Percentiles rank a stretch among this genome's conserved stretches.
Conservation (phyloP, 2,888 invertebrate species). For the Polyommatus icarus region DNA sequence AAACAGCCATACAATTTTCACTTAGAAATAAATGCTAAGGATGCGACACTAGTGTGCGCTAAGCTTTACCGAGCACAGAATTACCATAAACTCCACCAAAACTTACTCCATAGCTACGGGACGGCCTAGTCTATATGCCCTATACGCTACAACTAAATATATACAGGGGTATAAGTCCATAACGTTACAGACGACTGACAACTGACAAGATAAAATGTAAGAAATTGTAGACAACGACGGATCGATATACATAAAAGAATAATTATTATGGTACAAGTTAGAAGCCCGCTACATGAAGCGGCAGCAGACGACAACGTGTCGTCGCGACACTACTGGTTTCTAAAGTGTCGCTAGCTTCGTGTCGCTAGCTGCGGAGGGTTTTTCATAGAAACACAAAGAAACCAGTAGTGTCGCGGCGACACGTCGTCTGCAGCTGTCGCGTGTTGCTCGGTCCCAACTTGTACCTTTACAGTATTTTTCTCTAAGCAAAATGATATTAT, state of each 20-base stretch:
- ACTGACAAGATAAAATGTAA: not conserved
- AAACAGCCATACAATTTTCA: constrained; percentile 23
- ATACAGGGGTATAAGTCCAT: not conserved
- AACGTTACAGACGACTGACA: not conserved
- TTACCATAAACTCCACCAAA: not conserved
- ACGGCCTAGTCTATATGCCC: constrained; percentile 18
- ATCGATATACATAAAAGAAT: not conserved
- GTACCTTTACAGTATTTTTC: too few species aligned
- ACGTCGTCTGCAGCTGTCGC: too few species aligned
- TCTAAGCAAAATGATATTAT: too few species aligned
- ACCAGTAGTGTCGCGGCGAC: too few species aligned
- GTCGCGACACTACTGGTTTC: too few species aligned
- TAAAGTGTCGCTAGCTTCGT: too few species aligned
- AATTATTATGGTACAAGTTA: too few species aligned
- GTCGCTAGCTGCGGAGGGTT: too few species aligned
- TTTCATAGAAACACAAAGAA: too few species aligned
- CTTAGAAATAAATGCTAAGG: constrained; percentile 24
- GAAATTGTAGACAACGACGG: not conserved
- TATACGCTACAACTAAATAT: constrained; percentile 4
- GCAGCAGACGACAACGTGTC: too few species aligned
- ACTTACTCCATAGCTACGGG: not conserved
- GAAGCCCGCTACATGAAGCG: too few species aligned
- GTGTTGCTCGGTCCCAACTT: too few species aligned
- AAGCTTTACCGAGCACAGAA: constrained; percentile 1
- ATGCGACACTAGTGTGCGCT: constrained; percentile 24